Evolutionary conservation across 1,140 invertebrate species (phyloP), one percentile per base, ranked within the genome.

Genomic region (Subanguina moxae): DNA sequence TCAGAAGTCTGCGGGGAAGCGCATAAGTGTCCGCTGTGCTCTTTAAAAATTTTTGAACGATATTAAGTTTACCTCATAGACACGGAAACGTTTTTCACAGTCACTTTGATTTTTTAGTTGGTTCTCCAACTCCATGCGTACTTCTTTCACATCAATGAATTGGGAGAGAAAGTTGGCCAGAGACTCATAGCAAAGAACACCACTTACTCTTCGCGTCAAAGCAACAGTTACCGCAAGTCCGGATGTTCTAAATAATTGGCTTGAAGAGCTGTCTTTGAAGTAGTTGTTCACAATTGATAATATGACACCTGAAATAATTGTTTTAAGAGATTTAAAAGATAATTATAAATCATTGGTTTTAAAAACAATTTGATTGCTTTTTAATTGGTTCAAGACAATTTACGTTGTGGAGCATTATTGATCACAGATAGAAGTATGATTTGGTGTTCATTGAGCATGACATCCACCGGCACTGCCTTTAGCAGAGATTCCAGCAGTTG

Each of bases 361-460:
- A n/a, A n/a, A n/a, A n/a, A 38, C 32, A 38, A 38, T 38, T 38
- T 38, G 32, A 11, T 38, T 3, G 32, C 11, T 3, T 3, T 5
- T 38, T 38, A 38, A 11, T 5, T 38, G 32, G 32, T 38, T 38
- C 3, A 5, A 11, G 32, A 5, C 11, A 11, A 11, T 38, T 38
- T 52, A 25, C 48, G 48, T 52, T 52, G 48, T 7, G 48, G 48
- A 52, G 48, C 48, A 19, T 25, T 52, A 15, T 52, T 52, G n/a
- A 52, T 52, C 3, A 52, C n/a, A 5, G 48, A 3, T 8, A 52
- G 48, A 25, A 52, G n/a, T 1, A 15, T 25, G 48, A 52, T 52
- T 15, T 52, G 48, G 48, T 52, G 48, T 25, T 52, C 23, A 21
- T 19, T 52, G n/a, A 52, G 23, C 48, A 52, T 52, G 8, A 52